Conservation (phyloP, 2,113 vertebrate genomes). For the Zapornia atra region DNA sequence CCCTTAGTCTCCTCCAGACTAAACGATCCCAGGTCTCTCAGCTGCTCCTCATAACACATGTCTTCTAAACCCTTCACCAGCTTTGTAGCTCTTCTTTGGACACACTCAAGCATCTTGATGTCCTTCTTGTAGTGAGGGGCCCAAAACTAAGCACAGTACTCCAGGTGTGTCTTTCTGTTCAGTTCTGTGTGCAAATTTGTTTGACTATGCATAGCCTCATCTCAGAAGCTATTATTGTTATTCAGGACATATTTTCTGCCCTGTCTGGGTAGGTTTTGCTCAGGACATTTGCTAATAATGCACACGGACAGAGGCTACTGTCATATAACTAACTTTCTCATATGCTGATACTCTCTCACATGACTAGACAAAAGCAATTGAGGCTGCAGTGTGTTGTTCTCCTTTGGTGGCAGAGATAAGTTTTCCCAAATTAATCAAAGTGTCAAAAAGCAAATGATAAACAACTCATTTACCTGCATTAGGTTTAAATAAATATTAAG, state of each 20-base stretch:
- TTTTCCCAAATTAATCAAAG: neutral
- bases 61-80: too few species aligned
- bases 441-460: neutral
- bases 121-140: too few species aligned
- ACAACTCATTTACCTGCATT: accelerated
- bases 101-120: too few species aligned
- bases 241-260: neutral
- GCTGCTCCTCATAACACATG: too few species aligned
- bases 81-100: too few species aligned
- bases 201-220: accelerated
- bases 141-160: too few species aligned
- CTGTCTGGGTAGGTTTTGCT: neutral
- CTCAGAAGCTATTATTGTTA: neutral
- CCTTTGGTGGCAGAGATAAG: neutral
- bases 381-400: neutral
- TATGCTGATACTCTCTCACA: neutral
- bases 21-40: too few species aligned
- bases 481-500: neutral
- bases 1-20: too few species aligned
- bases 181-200: neutral
- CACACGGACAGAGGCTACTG: neutral
- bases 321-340: neutral
- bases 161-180: neutral
- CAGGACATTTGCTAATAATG: neutral
- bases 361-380: neutral